phyloP scores from a whole-genome alignment of 2,888 invertebrate species.

The Tetheella fluctuosa region DNA sequence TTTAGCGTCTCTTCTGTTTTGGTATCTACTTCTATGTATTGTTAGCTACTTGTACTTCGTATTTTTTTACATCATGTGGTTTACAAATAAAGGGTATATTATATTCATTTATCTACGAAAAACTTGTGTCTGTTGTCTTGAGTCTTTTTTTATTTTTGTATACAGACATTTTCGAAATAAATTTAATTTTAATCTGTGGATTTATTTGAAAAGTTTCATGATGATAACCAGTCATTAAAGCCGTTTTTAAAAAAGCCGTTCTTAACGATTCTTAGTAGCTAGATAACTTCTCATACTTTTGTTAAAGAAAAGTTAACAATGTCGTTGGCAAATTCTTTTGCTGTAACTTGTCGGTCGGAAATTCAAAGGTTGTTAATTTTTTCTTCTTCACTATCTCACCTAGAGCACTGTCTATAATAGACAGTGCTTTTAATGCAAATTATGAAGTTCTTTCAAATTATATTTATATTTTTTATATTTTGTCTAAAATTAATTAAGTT shows the following conservation, averaged over 20 bases:
- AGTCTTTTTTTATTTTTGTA: no score
- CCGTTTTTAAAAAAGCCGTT: constrained; percentile 33
- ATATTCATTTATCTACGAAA: no score
- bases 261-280: constrained; percentile 34
- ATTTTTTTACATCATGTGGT: no score
- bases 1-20: no score
- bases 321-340: constrained; percentile 19
- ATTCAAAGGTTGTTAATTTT: constrained; percentile 12
- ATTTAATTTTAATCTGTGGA: no score
- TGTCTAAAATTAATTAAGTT: no score
- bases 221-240: constrained; percentile 33
- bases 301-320: constrained; percentile 22
- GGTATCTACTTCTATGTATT: no score
- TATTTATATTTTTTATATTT: not conserved
- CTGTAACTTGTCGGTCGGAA: constrained; percentile 21
- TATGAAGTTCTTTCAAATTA: not conserved
- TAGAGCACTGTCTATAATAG: constrained; percentile 3
- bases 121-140: no score
- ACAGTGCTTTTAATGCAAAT: constrained; percentile 3
- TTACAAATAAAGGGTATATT: no score
- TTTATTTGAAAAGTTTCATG: constrained; percentile 34
- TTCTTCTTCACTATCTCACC: constrained; percentile 2
- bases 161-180: no score
- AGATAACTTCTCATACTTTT: constrained; percentile 30
- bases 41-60: no score